phyloP scores from a whole-genome alignment of 2,113 vertebrate species.

The Dromaius novaehollandiae region DNA sequence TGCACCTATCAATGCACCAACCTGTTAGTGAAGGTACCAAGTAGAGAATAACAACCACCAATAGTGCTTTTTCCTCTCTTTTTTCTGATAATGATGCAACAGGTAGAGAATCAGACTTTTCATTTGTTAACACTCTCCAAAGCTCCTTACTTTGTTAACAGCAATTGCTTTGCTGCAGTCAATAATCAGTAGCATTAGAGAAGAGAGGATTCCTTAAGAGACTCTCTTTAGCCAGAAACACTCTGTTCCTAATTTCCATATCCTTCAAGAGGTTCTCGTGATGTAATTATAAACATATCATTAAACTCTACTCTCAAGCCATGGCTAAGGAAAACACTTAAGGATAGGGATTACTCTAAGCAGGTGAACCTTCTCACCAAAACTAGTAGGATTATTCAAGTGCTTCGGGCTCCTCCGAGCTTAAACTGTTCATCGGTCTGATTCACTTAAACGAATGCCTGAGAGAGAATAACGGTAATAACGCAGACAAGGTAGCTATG shows the following conservation, averaged over 20 bases:
- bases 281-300: not conserved
- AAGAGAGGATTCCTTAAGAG: not conserved
- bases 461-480: not conserved
- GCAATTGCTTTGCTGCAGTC: not conserved
- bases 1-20: not conserved
- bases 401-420: not conserved
- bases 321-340: not conserved
- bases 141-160: rapidly evolving
- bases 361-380: not conserved
- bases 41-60: not conserved
- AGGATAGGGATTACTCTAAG: not conserved
- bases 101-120: not conserved
- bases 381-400: not conserved
- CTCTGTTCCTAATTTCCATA: not conserved
- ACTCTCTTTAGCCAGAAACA: not conserved
- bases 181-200: not conserved
- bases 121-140: not conserved
- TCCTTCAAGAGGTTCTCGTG: not conserved
- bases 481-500: rapidly evolving
- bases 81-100: rapidly evolving
- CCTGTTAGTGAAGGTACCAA: not conserved
- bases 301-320: not conserved
- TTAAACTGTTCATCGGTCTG: not conserved
- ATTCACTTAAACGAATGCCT: not conserved
- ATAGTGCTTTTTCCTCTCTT: not conserved